Percentiles rank a stretch among this genome's conserved stretches.
Conservation (phyloP, 1,140 invertebrate species). For the Campoletis sonorensis region DNA sequence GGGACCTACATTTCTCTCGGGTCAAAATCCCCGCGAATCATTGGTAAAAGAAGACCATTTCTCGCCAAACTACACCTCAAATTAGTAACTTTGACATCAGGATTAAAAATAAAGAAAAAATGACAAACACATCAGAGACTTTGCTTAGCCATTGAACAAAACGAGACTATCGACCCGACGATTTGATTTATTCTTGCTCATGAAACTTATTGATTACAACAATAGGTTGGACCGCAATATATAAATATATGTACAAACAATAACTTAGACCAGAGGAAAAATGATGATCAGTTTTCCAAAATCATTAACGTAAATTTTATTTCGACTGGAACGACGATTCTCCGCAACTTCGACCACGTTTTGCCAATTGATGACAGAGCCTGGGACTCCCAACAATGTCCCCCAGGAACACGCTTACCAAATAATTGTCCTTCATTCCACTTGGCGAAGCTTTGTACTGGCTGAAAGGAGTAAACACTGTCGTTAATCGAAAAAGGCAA, state of each 20-base stretch:
- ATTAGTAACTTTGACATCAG: neutral
- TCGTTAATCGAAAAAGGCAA: slow-evolving; percentile 37
- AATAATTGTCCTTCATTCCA: slow-evolving; percentile 86
- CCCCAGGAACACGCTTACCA: slow-evolving; percentile 88
- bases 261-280: neutral
- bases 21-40: slow-evolving; percentile 15
- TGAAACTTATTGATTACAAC: slow-evolving; percentile 26
- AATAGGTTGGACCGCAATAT: neutral
- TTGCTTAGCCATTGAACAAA: too few species aligned
- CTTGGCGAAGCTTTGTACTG: slow-evolving; percentile 85
- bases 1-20: slow-evolving; percentile 53
- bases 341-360: slow-evolving; percentile 79
- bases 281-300: neutral
- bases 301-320: slow-evolving; percentile 52
- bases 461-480: slow-evolving; percentile 76
- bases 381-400: slow-evolving; percentile 87
- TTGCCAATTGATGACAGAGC: slow-evolving; percentile 86
- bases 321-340: slow-evolving; percentile 53
- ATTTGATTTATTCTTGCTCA: slow-evolving; percentile 19
- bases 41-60: neutral
- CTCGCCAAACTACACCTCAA: too few species aligned
- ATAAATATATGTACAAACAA: slow-evolving; percentile 37
- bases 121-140: too few species aligned
- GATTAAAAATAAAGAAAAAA: too few species aligned
- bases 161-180: neutral